These are phyloP conservation scores for Mesochorus sp. DNA, from an alignment of 2,888 invertebrate species.

Conservation along the genomic window DNA sequence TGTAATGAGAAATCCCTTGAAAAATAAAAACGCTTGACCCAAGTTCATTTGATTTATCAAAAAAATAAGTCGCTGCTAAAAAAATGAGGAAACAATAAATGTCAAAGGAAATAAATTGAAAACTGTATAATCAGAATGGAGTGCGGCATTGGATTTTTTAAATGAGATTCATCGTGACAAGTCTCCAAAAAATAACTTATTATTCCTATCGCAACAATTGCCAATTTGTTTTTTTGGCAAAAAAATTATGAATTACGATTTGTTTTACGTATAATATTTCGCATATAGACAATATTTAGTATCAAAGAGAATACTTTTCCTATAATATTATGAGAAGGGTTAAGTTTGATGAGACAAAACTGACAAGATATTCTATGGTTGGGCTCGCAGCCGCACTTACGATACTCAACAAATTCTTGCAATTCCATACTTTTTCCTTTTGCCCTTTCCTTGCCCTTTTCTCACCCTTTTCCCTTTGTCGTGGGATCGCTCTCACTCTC, in stretches of 20 bases:
- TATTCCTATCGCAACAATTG: background rate
- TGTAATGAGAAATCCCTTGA: too few relatives aligned
- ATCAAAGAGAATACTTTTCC: conserved; percentile 42
- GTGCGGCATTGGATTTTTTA: too few relatives aligned
- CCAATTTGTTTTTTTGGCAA: background rate
- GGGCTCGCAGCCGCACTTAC: conserved; percentile 12
- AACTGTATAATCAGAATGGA: too few relatives aligned
- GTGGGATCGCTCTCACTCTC: background rate
- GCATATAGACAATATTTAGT: conserved; percentile 8
- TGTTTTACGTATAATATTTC: background rate
- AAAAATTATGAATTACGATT: background rate
- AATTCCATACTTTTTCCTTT: too few relatives aligned
- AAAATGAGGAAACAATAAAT: too few relatives aligned
- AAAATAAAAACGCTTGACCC: too few relatives aligned
- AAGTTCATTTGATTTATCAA: too few relatives aligned
- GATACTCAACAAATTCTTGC: conserved; percentile 50
- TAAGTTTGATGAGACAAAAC: conserved; percentile 52
- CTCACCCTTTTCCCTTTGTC: background rate
- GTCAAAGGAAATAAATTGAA: too few relatives aligned
- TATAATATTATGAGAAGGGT: conserved; percentile 17
- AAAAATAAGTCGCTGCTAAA: too few relatives aligned
- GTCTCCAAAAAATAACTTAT: too few relatives aligned
- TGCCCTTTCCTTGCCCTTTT: background rate
- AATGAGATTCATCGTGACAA: too few relatives aligned
- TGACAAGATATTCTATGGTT: conserved; percentile 57